Evolutionary conservation across 1,140 invertebrate species (phyloP).

Genomic region (Mya arenaria): DNA sequence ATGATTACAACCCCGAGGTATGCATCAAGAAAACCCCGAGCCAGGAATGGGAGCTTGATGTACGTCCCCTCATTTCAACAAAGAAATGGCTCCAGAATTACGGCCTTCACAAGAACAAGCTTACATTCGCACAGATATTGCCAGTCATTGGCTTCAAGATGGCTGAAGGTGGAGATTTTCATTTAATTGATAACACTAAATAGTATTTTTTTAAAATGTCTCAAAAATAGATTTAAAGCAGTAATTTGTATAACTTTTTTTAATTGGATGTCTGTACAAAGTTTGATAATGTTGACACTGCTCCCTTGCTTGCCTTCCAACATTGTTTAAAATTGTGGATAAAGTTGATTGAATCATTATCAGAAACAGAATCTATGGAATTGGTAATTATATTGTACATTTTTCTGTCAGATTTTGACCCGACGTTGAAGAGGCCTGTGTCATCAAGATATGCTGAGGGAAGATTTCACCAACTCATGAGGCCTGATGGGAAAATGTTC

Average conservation of each 20-base stretch:
- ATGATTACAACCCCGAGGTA: constrained; percentile 70
- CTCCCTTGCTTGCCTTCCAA: too few species aligned
- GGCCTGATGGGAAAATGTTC: constrained; percentile 76
- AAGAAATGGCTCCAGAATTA: constrained; percentile 79
- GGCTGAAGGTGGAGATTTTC: constrained; percentile 77
- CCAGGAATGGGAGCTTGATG: constrained; percentile 78
- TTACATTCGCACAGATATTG: constrained; percentile 76
- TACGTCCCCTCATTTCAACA: constrained; percentile 72
- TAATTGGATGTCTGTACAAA: too few species aligned
- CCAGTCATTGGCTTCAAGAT: constrained; percentile 80
- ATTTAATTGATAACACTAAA: too few species aligned
- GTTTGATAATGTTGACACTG: too few species aligned
- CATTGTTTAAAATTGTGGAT: too few species aligned
- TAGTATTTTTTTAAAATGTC: too few species aligned
- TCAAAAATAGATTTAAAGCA: too few species aligned
- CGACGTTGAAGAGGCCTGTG: constrained; percentile 75
- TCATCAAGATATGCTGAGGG: constrained; percentile 76
- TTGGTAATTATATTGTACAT: neutral
- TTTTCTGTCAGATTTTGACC: constrained; percentile 77
- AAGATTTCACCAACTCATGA: constrained; percentile 73
- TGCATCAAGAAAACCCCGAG: constrained; percentile 66
- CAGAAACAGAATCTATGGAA: neutral
- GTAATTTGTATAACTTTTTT: too few species aligned
- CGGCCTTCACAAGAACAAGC: constrained; percentile 76
- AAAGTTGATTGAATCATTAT: neutral